phyloP scores from a whole-genome alignment of 2,113 vertebrate genomes.

The Xiphorhynchus elegans region DNA sequence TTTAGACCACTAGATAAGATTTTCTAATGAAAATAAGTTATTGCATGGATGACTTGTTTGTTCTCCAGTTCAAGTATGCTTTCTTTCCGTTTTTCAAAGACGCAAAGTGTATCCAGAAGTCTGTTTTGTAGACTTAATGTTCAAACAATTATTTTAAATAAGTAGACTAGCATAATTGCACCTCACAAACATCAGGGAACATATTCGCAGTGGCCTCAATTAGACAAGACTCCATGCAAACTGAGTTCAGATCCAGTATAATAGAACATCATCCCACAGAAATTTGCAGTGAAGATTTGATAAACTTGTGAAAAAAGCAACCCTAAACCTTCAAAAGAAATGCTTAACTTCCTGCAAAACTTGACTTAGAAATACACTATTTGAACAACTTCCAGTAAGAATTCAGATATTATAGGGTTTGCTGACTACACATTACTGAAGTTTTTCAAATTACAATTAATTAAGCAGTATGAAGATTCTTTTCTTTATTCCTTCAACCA shows the following conservation, averaged over 20 bases:
- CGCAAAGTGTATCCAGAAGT: not conserved
- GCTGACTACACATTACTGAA: not conserved
- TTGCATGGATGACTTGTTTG: not conserved
- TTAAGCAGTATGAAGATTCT: not conserved
- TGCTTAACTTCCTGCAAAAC: not conserved
- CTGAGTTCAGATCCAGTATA: not conserved
- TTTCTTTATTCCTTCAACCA: not conserved
- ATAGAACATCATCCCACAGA: not conserved
- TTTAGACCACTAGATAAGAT: not conserved
- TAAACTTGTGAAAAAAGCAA: not conserved
- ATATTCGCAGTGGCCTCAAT: not conserved
- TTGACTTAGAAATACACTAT: not conserved
- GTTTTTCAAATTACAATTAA: not conserved
- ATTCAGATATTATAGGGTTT: not conserved
- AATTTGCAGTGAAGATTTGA: not conserved
- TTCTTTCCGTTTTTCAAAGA: not conserved
- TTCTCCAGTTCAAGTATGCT: not conserved
- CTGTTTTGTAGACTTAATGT: not conserved
- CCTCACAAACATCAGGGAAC: not conserved
- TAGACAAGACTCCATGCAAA: not conserved
- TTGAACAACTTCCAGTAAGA: not conserved
- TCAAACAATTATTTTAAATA: not conserved
- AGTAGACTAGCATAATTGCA: not conserved
- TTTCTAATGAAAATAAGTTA: not conserved
- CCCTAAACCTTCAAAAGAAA: not conserved